These are phyloP conservation scores for Cinclus mexicanus DNA, from an alignment of 2,113 vertebrate genomes.

Conservation along the genomic window DNA sequence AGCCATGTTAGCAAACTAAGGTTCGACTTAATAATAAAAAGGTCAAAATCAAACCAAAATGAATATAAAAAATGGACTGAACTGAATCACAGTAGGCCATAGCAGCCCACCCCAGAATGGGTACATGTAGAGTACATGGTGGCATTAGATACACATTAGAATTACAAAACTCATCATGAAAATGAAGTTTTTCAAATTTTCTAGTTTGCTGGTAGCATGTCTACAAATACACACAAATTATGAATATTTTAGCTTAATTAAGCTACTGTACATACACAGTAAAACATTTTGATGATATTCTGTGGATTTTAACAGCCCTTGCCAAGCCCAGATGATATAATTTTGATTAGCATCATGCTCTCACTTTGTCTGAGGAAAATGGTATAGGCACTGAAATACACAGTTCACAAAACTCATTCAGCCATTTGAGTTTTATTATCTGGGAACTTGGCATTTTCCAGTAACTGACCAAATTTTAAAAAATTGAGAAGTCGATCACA, in stretches of 20 bases:
- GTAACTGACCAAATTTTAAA: neutral
- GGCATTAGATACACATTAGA: neutral
- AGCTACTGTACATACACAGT: neutral
- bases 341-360: conserved; percentile 22
- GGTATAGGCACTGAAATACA: neutral
- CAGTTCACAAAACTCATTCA: neutral
- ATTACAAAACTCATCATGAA: neutral
- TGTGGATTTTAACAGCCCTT: conserved; percentile 26
- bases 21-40: neutral
- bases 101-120: neutral
- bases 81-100: neutral
- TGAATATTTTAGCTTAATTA: conserved; percentile 11
- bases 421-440: neutral
- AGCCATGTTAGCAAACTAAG: neutral
- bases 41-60: neutral
- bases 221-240: neutral
- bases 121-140: neutral
- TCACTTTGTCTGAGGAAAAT: neutral
- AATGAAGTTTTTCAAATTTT: neutral
- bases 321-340: conserved; percentile 20
- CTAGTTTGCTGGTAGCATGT: neutral
- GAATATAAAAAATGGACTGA: neutral
- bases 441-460: neutral
- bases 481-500: neutral
- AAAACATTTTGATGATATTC: conserved; percentile 38